Evolutionary conservation across 2,888 invertebrate species (phyloP), one percentile per base, ranked within the genome.

Genomic region (Apotomis turbidana): DNA sequence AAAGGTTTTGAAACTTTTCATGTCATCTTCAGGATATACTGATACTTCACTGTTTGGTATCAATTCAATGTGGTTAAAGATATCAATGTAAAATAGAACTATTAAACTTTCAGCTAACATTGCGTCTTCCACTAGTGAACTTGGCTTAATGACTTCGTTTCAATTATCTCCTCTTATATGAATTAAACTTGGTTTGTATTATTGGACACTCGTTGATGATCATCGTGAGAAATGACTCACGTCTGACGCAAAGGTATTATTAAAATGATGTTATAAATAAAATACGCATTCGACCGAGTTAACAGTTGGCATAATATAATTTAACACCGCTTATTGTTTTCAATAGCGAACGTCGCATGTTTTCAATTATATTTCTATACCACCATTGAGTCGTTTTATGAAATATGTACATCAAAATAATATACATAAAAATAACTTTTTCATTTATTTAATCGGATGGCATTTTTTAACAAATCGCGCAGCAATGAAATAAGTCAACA

Each of bases 61-160:
- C n/a, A 27, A 55, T 4, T 12, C 44, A 12, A 64, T 13, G 15
- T 64, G 12, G 5, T 8, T 41, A 3, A 64, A 44, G 6, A 64
- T 12, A 6, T 64, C 64, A 12, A 64, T 55, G 55, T 64, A 64
- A 2, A 64, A 27, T 44, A 64, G 6, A 8, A 27, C 27, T 27
- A 27, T 1, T n/a, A 64, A 55, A 10, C 54, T 55, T 8, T 64
- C 64, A 0, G 64, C 15, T 55, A 64, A 1, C 64, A 64, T 64
- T 55, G 62, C 38, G 36, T 8, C 13, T 4, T 54, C 10, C 1
- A 6, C 38, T 36, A 8, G n/a, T 10, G 10, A 12, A 13, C 13
- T 10, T 54, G 12, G 12, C 0, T 10, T 12, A 64, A 15, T 64
- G 64, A 44, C 6, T 44, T 6, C 6, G 2, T 6, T 15, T 8